Evolutionary conservation across 2,888 invertebrate genomes (phyloP).

Genomic region (Acronicta aceris): DNA sequence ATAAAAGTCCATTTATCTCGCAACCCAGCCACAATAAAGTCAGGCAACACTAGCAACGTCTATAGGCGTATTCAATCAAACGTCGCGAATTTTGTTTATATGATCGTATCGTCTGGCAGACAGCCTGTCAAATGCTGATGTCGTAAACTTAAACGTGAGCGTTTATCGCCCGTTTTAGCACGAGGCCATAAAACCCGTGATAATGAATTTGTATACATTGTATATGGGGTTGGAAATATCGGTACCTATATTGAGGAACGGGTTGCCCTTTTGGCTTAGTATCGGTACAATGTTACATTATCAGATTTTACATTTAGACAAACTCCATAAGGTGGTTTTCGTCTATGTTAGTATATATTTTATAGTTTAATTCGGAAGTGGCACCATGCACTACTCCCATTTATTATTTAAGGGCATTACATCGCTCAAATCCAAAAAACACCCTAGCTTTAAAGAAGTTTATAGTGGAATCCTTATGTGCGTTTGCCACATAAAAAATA

Average conservation of each 20-base stretch:
- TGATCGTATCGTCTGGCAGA: constrained; percentile 63
- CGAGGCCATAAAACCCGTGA: constrained; percentile 57
- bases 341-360: too few relatives aligned
- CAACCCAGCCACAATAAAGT: constrained; percentile 51
- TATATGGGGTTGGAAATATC: not conserved
- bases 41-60: constrained; percentile 27
- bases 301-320: too few relatives aligned
- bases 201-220: constrained; percentile 2
- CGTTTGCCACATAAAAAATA: too few relatives aligned
- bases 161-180: constrained; percentile 70
- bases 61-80: constrained; percentile 60
- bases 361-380: too few relatives aligned
- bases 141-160: constrained; percentile 77
- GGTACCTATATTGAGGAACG: not conserved
- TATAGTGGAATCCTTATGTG: too few relatives aligned
- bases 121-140: constrained; percentile 72
- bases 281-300: too few relatives aligned
- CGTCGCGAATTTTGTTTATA: constrained; percentile 57
- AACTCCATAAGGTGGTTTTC: too few relatives aligned
- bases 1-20: constrained; percentile 52
- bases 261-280: not conserved
- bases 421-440: too few relatives aligned
- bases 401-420: too few relatives aligned
- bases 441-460: too few relatives aligned
- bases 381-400: too few relatives aligned